These are phyloP conservation scores for Pterocles burchelli DNA, from an alignment of 2,113 vertebrate species.

Conservation along the genomic window DNA sequence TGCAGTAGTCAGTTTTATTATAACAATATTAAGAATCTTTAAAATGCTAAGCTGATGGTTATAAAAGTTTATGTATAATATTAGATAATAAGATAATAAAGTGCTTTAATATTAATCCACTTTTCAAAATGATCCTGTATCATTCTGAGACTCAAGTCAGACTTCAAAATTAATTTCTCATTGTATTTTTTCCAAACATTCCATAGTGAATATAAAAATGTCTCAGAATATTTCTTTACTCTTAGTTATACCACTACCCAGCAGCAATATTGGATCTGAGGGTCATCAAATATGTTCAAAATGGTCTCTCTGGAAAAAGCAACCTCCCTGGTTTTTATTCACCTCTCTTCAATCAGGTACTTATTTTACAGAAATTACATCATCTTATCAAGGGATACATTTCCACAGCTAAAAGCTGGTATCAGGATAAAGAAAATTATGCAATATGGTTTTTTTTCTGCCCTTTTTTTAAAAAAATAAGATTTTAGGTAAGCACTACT, in stretches of 20 bases:
- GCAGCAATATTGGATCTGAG: background rate
- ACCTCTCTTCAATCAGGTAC: background rate
- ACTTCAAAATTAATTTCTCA: constrained; percentile 38
- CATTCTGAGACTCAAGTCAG: background rate
- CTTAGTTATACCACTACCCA: background rate
- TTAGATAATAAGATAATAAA: constrained; percentile 66
- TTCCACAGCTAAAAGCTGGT: background rate
- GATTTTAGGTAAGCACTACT: background rate
- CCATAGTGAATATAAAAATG: background rate
- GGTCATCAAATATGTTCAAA: background rate
- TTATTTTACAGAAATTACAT: background rate
- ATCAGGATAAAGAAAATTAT: background rate
- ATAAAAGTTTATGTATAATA: constrained; percentile 64
- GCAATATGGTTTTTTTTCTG: background rate
- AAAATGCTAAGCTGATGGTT: constrained; percentile 52
- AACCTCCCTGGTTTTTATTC: background rate
- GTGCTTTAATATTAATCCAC: constrained; percentile 43
- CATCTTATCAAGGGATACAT: background rate
- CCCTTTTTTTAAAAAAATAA: background rate
- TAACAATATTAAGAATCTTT: constrained; percentile 48
- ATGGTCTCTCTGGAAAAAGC: background rate
- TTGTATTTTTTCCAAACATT: background rate
- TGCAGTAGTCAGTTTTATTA: constrained; percentile 44
- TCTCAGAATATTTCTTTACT: background rate
- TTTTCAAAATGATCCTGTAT: constrained; percentile 32